Base-by-base conservation (phyloP, 2,113 vertebrate species). In the Mobula hypostoma region DNA sequence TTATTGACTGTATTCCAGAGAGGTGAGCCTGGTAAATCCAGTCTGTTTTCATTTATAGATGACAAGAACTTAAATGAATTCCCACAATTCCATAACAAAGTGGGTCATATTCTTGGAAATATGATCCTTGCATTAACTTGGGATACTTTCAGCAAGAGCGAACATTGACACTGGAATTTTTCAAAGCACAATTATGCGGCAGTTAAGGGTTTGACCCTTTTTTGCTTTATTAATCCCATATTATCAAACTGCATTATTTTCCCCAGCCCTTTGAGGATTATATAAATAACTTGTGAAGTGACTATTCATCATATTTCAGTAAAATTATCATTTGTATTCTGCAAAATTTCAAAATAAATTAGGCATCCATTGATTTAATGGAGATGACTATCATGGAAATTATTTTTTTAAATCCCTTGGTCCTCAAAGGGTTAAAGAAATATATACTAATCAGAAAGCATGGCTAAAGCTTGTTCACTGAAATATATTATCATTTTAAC, bases 251-350 rank as follows among this genome's bases (percentile, higher is more conserved):
- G 29, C 70, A 19, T 92, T 40, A 32, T 48, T 76, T 56, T 17
- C 91, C 40, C 2, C 48, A 76, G 91, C 91, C 91, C 91, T 93
- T 93, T 93, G 91, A 93, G 91, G 91, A 93, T 90, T 19, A 29
- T 29, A 74, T 48, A 15, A 74, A 15, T 11, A 93, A 21, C 36
- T 2, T 56, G 40, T 93, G 8, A 36, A 24, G 36, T 21, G 40
- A 66, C 32, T 93, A 40, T 93, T 70, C 11, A 63, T 40, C 19
- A 48, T 15, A 27, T 48, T 36, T 91, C 15, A 48, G 4, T 68
- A 40, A 21, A 56, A 27, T 0, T 27, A 93, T 56, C 61, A 29
- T 66, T 93, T 93, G 56, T 14, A 27, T 93, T 48, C 58, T 66
- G 29, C 0, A 66, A 58, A 11, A 27, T 83, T 36, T 90, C 61